Percentiles rank a stretch among this genome's conserved stretches.
These are phyloP conservation scores for Porites lobata DNA, from an alignment of 92 coral and sea anemone species.

Conservation along the genomic window DNA sequence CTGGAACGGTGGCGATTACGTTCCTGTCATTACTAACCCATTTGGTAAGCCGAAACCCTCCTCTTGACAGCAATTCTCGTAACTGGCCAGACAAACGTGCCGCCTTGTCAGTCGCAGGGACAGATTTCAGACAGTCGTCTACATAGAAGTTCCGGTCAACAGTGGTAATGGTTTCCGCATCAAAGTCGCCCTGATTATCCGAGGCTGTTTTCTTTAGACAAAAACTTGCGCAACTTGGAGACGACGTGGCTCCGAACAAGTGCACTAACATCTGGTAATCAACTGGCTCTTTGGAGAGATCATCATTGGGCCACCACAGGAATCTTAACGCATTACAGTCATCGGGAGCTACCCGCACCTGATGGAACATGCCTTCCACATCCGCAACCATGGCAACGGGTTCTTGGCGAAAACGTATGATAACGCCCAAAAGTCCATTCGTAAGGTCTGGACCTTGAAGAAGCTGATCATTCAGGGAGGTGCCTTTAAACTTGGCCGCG, in stretches of 20 bases:
- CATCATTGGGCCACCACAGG: background rate
- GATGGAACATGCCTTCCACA: background rate
- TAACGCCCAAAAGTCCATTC: slow-evolving; percentile 59
- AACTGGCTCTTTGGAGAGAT: background rate
- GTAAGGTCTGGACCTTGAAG: slow-evolving; percentile 73
- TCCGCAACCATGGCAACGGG: background rate
- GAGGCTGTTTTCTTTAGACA: background rate
- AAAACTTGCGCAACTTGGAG: background rate
- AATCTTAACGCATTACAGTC: background rate
- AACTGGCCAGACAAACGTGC: background rate
- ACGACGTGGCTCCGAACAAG: background rate
- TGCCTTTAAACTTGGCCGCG: slow-evolving; percentile 51
- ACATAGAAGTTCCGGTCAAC: slow-evolving; percentile 42
- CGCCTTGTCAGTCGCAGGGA: slow-evolving; percentile 14
- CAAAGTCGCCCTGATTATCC: background rate
- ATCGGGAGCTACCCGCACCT: background rate
- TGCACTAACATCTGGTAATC: background rate
- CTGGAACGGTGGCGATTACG: slow-evolving; percentile 43
- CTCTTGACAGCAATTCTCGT: slow-evolving; percentile 16
- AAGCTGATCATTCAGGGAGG: slow-evolving; percentile 56
- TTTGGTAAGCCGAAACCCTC: slow-evolving; percentile 55
- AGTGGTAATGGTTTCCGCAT: background rate
- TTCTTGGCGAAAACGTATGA: slow-evolving; percentile 66
- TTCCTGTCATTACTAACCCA: slow-evolving; percentile 41
- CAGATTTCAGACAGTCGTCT: slow-evolving; percentile 48